Evolutionary conservation across 1,140 invertebrate species (phyloP).

Genomic region (Lucilia cuprina): DNA sequence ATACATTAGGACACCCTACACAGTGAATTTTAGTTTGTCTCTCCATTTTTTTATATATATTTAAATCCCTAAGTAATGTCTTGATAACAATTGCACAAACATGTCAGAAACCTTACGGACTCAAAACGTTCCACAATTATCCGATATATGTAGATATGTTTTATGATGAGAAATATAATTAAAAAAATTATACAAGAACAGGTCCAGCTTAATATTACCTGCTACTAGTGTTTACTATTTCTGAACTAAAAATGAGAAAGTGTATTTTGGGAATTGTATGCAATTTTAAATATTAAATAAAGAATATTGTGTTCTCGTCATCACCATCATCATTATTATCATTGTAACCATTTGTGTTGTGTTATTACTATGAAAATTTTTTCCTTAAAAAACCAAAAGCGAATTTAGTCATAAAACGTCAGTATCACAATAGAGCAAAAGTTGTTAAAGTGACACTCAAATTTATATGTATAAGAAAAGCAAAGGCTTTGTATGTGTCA

Average conservation of each 20-base stretch:
- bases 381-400: not conserved
- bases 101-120: no score
- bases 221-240: no score
- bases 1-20: not conserved
- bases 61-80: no score
- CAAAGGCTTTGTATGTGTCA: not conserved
- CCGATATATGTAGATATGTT: no score
- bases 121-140: no score
- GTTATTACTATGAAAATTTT: not conserved
- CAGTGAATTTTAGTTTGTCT: no score
- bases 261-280: slow-evolving; percentile 5
- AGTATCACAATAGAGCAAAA: not conserved
- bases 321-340: not conserved
- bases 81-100: no score
- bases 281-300: not conserved
- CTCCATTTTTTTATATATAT: no score
- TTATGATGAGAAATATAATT: no score
- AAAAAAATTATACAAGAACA: no score
- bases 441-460: not conserved
- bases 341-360: not conserved
- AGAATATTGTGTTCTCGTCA: not conserved
- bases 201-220: no score
- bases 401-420: not conserved
- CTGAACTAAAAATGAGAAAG: not conserved
- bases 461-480: not conserved